Percentiles rank a stretch among this genome's conserved stretches.
These are phyloP conservation scores for Ernsta delagoae DNA, from an alignment of 2,888 invertebrate species.

Conservation along the genomic window DNA sequence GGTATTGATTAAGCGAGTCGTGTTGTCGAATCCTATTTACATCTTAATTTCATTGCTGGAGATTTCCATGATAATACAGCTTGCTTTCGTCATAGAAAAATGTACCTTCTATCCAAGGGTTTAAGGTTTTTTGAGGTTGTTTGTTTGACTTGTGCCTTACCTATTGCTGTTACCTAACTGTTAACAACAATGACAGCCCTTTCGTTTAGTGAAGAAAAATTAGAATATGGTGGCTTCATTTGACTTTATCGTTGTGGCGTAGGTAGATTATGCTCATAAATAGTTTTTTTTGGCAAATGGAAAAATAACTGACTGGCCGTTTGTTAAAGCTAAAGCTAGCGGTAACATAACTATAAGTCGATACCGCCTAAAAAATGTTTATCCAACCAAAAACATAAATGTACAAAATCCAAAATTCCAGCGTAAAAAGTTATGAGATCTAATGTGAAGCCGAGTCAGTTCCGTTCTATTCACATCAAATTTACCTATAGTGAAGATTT, in stretches of 20 bases:
- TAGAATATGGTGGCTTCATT: not conserved
- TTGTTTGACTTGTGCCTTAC: not conserved
- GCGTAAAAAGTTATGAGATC: too few species aligned
- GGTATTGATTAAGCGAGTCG: conserved; percentile 45
- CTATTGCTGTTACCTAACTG: not conserved
- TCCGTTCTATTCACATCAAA: too few species aligned
- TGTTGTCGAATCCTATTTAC: conserved; percentile 42
- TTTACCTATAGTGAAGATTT: too few species aligned
- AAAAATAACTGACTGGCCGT: too few species aligned
- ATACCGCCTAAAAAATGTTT: too few species aligned
- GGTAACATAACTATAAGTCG: too few species aligned
- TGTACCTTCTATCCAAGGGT: not conserved
- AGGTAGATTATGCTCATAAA: too few species aligned
- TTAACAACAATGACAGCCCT: not conserved
- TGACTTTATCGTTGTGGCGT: not conserved
- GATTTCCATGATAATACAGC: not conserved
- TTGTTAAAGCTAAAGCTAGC: too few species aligned
- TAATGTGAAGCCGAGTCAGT: too few species aligned
- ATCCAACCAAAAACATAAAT: too few species aligned
- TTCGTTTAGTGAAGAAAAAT: not conserved
- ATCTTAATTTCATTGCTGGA: conserved; percentile 42
- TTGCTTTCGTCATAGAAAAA: not conserved
- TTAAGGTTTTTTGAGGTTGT: not conserved
- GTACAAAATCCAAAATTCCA: too few species aligned
- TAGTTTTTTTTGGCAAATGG: too few species aligned